Conservation (phyloP, 2,888 invertebrate species). For the Stegana nigrithorax region DNA sequence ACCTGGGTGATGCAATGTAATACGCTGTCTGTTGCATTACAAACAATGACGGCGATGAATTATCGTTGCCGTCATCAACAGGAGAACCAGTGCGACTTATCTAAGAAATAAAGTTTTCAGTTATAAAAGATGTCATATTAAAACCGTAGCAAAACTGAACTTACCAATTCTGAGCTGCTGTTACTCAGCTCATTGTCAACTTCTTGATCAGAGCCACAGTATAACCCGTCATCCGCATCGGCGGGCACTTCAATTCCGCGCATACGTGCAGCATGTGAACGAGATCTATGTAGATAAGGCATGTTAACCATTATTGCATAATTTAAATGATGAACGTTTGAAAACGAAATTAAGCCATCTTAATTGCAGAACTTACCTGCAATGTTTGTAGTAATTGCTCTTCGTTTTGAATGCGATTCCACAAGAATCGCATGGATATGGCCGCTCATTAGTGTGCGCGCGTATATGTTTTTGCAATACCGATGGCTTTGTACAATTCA, state of each 20-base stretch:
- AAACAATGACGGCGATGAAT: slow-evolving; percentile 38
- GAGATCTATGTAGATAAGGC: slow-evolving; percentile 73
- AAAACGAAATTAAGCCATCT: not conserved
- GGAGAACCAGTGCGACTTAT: slow-evolving; percentile 65
- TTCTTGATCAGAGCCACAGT: slow-evolving; percentile 74
- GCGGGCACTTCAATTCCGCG: slow-evolving; percentile 72
- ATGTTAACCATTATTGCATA: not conserved
- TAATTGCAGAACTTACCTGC: slow-evolving; percentile 68
- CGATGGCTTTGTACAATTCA: slow-evolving; percentile 92
- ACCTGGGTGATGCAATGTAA: slow-evolving; percentile 41
- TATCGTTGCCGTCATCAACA: slow-evolving; percentile 63
- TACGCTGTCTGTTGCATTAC: slow-evolving; percentile 17
- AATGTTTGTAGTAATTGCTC: slow-evolving; percentile 92
- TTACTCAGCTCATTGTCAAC: slow-evolving; percentile 70
- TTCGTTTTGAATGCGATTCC: slow-evolving; percentile 95
- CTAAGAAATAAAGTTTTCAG: slow-evolving; percentile 37
- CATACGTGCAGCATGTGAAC: slow-evolving; percentile 77
- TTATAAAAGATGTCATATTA: not conserved
- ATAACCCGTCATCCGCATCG: slow-evolving; percentile 73
- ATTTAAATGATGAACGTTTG: not conserved
- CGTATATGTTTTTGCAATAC: slow-evolving; percentile 94
- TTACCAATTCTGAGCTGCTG: slow-evolving; percentile 67
- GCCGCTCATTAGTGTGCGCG: slow-evolving; percentile 92
- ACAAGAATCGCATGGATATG: slow-evolving; percentile 89
- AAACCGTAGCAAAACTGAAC: no score